Evolutionary conservation across 2,888 invertebrate species (phyloP), one percentile per base, ranked within the genome.

Genomic region (Deilephila porcellus): DNA sequence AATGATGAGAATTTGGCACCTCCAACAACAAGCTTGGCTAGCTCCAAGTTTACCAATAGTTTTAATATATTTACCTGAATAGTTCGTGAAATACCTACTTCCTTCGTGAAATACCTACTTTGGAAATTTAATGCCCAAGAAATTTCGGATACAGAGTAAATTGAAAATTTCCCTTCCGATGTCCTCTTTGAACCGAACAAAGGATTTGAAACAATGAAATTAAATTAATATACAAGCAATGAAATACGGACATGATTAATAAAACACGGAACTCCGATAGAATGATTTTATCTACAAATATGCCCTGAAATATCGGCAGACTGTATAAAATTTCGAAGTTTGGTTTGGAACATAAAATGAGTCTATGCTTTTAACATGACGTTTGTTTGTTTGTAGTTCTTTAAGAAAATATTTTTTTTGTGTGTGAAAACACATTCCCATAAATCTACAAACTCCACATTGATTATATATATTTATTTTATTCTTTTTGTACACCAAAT

Each of bases 31-130:
- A 56, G n/a, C n/a, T 56, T 56, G n/a, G n/a, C 17, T n/a, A 56
- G 45, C 14, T 45, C 45, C 11, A 45, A 45, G 45, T 45, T 45
- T 45, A 45, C 45, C 45, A 45, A 45, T 45, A 45, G 14, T 45
- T 45, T 45, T n/a, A n/a, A 56, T 56, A 56, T n/a, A 56, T 56
- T 56, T 56, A 56, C 56, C 56, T 56, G 56, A 56, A 56, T 56
- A 56, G n/a, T 56, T 56, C 56, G n/a, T n/a, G 56, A n/a, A 56
- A 56, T 56, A n/a, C n/a, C 19, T n/a, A n/a, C n/a, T n/a, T n/a
- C n/a, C n/a, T 56, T 56, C 56, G n/a, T n/a, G 56, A n/a, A 56
- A 56, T 56, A n/a, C n/a, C 19, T n/a, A 17, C 11, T n/a, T 56
- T 56, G 6, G 56, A 56, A 56, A 17, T 17, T 11, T 45, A 45